These are phyloP conservation scores for Carcharodon carcharias DNA, from an alignment of 2,797 vertebrate species.

Conservation along the genomic window DNA sequence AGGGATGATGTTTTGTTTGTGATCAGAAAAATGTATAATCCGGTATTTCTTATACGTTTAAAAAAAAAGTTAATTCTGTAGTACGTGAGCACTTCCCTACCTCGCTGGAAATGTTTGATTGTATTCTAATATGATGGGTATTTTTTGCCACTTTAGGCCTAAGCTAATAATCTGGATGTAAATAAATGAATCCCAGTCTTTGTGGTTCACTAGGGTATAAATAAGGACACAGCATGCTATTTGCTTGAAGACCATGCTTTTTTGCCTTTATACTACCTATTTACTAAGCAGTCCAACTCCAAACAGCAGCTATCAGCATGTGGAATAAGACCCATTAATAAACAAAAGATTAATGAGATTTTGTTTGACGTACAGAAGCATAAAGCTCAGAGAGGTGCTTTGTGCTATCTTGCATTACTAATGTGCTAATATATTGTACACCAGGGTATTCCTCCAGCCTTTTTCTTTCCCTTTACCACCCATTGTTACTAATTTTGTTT, in stretches of 20 bases:
- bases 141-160: not conserved
- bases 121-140: not conserved
- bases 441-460: not conserved
- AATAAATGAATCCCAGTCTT: not conserved
- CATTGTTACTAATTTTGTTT: not conserved
- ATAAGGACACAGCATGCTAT: not conserved
- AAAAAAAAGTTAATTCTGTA: not conserved
- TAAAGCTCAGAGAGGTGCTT: not conserved
- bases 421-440: constrained; percentile 8
- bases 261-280: not conserved
- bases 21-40: not conserved
- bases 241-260: not conserved
- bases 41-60: not conserved
- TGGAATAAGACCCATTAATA: not conserved
- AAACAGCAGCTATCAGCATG: constrained; percentile 5
- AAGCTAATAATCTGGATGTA: not conserved
- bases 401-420: not conserved
- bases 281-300: not conserved
- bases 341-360: constrained; percentile 3
- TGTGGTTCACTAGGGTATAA: not conserved
- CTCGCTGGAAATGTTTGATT: not conserved
- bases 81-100: not conserved
- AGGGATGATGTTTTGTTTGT: not conserved
- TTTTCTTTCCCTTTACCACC: not conserved
- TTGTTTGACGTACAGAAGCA: not conserved